Percentiles rank a stretch among this genome's conserved stretches.
phyloP scores from a whole-genome alignment of 2,113 vertebrate genomes.

The Rattus norvegicus region GRCr8 NC_086029.1:90317501-90318000 shows the following conservation, averaged over 20 bases:
- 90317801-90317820: not conserved
- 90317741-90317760: not conserved
- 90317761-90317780: not conserved
- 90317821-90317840: not conserved
- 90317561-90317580: no score
- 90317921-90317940: not conserved
- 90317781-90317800: not conserved
- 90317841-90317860: not conserved
- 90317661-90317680: not conserved
- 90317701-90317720: not conserved
- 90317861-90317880: not conserved
- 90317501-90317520: not conserved
- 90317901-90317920: not conserved
- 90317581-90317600: no score
- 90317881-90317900: conserved; percentile 26
- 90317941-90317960: not conserved
- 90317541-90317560: no score
- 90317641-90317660: no score
- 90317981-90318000: not conserved
- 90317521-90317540: not conserved
- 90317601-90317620: no score
- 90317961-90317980: not conserved
- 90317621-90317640: no score
- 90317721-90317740: not conserved
- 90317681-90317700: not conserved